Evolutionary conservation across 2,888 invertebrate genomes (phyloP), one percentile per base, ranked within the genome.

Genomic region (Drosophila prolongata): DNA sequence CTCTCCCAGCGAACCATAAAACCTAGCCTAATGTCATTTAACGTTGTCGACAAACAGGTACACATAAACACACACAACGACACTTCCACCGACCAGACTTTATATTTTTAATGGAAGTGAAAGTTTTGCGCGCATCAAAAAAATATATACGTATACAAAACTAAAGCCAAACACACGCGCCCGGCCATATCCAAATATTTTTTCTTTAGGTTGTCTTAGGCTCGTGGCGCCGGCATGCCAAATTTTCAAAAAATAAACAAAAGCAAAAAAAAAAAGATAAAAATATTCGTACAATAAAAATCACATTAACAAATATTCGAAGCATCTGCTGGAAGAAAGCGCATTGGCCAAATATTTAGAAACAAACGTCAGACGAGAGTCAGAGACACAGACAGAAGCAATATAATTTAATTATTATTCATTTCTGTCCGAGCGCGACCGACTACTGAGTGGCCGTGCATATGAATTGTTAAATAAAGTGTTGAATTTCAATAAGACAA

Each of bases 11-110:
- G 57, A 54, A 79, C 88, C 64, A 82, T 86, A 82, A 83, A 83
- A 88, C 86, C 78, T 71, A 80, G 76, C 74, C 88, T 82, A 83
- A 86, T 86, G 88, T 83, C 88, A 82, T 86, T 87, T 79, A 82
- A 79, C 86, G 79, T 37, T 27, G 59, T 84, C 73, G 73, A 77
- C 85, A 74, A 76, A 85, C 83, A 87, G 83, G 88, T 83, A 87
- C 75, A 77, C 62, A 68, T 62, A 67, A 49, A 55, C 67, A 47
- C 34, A 40, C 35, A 30, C 30, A 30, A 6, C 30, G 27, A 27
- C 27, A n/a, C 27, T 11, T 10, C 44, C 24, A 27, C 6, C 24
- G 56, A 71, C 50, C 65, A 76, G 76, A 79, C 80, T 87, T 83
- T 64, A 64, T 55, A 42, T 74, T 62, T 87, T 88, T 88, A 83